Evolutionary conservation across 2,113 vertebrate species (phyloP), one percentile per base, ranked within the genome.

Genomic region (Chitala chitala): DNA sequence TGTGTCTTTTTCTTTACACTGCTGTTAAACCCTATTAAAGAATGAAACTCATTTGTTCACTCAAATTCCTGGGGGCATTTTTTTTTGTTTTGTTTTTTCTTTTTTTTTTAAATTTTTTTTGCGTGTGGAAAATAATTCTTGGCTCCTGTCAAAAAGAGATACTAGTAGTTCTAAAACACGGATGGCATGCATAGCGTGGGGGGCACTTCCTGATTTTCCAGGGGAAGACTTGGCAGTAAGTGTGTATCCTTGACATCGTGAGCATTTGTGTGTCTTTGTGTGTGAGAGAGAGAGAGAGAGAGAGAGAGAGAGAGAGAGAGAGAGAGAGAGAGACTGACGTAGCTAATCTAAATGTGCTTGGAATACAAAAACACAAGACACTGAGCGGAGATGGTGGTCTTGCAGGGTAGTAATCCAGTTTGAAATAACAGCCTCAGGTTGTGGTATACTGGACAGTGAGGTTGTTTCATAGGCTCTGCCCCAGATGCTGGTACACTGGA

Each of bases 1-100:
- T 65, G 65, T 74, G 71, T 79, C 36, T 53, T 33, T 74, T 54
- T 31, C 73, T 68, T 74, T 68, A 66, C 33, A 74, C n/a, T 66
- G 33, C 20, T 68, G 63, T 65, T 65, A 53, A 74, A 74, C 33
- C 50, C 9, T 65, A 54, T 42, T 61, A 66, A 74, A 22, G 20
- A 56, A n/a, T 17, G 33, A 22, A 53, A 63, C 54, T 65, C 6
- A 68, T 74, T 74, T 54, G 61, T 65, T 65, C 66, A 63, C 22
- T 54, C 24, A 9, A 12, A 75, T 58, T 58, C 65, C 74, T 69
- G 65, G 20, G 74, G 74, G 29, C 15, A 44, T 44, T 26, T 42
- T 56, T 55, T 69, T 44, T n/a, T n/a, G n/a, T n/a, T n/a, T n/a
- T n/a, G n/a, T n/a, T n/a, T n/a, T n/a, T n/a, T n/a, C n/a, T n/a